Evolutionary conservation across 1,140 invertebrate genomes (phyloP), one percentile per base, ranked within the genome.

Genomic region (Drosophila sp.): DNA sequence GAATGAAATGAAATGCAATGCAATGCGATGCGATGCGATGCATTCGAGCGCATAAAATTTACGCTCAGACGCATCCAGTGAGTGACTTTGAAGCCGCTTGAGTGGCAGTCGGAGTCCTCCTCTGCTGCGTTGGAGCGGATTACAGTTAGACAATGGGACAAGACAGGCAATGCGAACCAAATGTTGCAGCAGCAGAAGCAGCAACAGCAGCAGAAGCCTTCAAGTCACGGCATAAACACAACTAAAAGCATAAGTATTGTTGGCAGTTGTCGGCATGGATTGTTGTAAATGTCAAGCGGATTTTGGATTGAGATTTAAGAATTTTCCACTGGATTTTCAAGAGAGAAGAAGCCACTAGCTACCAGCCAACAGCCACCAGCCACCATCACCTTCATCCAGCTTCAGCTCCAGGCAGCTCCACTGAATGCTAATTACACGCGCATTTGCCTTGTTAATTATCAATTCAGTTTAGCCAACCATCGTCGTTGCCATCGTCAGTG

Each of bases 361-460:
- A 35, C 33, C 33, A 35, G 0, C 35, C 8, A 35, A 5, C 35
- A 38, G 10, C 2, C 35, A 38, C 30, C 30, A 30, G 2, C 4
- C 2, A 0, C 35, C 35, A 38, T 11, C 35, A 33, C 25, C 38
- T 50, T 7, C 11, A 4, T 1, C 3, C 3, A 71, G 54, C 27
- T 33, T 47, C 25, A 8, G 10, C 11, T 55, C 1, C 32, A 32
- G 54, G 70, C 55, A 70, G 71, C 83, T 79, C 44, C 83, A 66
- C 78, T 89, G 83, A 87, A 87, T 87, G 79, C 84, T 87, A 87
- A 87, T 87, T 87, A 87, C 84, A 87, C 80, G 83, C 84, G 84
- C 83, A 89, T 87, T 87, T 83, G 76, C 83, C 84, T 76, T 87
- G 83, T 89, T 87, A 87, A 87, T 89, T 87, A 87, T 87, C 84